These are phyloP conservation scores for Actinia equina DNA, from an alignment of 64 coral and sea anemone species.

Conservation along the genomic window DNA sequence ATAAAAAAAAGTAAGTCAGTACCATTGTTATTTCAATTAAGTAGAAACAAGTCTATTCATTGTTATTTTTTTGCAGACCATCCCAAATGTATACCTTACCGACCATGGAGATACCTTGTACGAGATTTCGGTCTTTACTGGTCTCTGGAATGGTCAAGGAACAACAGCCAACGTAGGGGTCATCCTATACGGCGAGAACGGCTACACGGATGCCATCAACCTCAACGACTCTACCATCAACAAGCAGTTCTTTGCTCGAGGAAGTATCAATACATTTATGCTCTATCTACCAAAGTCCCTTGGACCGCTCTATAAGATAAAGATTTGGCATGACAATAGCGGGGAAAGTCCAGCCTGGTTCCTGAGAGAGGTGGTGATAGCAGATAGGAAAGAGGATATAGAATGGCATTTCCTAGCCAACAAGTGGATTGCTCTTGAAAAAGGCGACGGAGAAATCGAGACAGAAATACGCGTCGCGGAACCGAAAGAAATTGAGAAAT, in stretches of 20 bases:
- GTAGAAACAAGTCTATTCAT: too few species aligned
- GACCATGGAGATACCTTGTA: constrained; percentile 39
- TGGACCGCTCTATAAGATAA: constrained; percentile 61
- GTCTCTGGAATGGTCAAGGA: constrained; percentile 71
- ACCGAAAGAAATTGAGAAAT: constrained; percentile 41
- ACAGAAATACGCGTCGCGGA: constrained; percentile 45
- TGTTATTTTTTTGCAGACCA: not conserved
- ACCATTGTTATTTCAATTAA: too few species aligned
- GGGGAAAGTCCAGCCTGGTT: constrained; percentile 84
- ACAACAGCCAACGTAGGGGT: constrained; percentile 83
- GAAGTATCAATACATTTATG: constrained; percentile 76
- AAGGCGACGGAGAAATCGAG: constrained; percentile 67
- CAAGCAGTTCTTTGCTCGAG: constrained; percentile 80
- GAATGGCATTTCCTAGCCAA: constrained; percentile 78
- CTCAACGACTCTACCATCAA: constrained; percentile 43
- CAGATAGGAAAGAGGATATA: constrained; percentile 18
- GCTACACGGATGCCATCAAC: constrained; percentile 37
- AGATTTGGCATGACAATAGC: constrained; percentile 87
- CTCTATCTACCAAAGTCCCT: constrained; percentile 53
- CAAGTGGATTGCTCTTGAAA: constrained; percentile 77
- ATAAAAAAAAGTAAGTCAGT: too few species aligned
- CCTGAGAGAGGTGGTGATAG: constrained; percentile 55
- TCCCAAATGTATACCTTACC: constrained; percentile 37
- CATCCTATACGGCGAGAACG: constrained; percentile 69
- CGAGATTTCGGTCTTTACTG: constrained; percentile 70